A percentile compares a stretch with the other conserved stretches of the same genome.
Evolutionary conservation across 1,140 invertebrate species (phyloP).

Genomic region (Frieseomelitta varia): DNA sequence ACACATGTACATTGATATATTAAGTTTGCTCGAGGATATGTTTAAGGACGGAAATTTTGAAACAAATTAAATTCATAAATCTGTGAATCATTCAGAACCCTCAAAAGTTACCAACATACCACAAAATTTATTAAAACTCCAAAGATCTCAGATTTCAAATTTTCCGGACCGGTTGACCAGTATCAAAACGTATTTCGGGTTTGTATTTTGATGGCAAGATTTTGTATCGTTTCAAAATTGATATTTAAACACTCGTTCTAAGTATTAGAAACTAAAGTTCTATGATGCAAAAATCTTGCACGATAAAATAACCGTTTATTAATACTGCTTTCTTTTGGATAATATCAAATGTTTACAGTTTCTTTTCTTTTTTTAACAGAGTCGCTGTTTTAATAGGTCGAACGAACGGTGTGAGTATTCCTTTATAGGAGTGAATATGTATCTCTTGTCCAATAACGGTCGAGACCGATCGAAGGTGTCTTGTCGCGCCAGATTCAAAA

Average conservation of each 20-base stretch:
- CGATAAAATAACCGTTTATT: background rate
- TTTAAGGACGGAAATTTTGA: too few species aligned
- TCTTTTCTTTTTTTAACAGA: background rate
- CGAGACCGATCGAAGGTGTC: slow-evolving; percentile 34
- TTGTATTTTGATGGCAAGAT: background rate
- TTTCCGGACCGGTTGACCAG: too few species aligned
- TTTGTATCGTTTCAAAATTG: background rate
- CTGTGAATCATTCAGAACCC: background rate
- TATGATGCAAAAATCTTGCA: background rate
- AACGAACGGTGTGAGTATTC: slow-evolving; percentile 1
- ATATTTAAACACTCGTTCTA: too few species aligned
- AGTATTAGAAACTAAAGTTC: background rate
- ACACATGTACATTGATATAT: too few species aligned
- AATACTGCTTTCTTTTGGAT: background rate
- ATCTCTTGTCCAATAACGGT: slow-evolving; percentile 36
- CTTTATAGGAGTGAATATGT: slow-evolving; percentile 11
- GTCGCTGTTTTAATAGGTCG: background rate
- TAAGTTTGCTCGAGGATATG: too few species aligned
- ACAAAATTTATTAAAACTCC: background rate
- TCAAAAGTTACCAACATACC: background rate
- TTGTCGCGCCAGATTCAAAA: slow-evolving; percentile 43
- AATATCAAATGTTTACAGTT: too few species aligned
- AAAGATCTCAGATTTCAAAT: background rate
- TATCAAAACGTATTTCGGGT: too few species aligned
- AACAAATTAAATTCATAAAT: too few species aligned